Percentiles rank a stretch among this genome's conserved stretches.
Evolutionary conservation across 2,888 invertebrate species (phyloP).

Genomic region (Globia sparganii): DNA sequence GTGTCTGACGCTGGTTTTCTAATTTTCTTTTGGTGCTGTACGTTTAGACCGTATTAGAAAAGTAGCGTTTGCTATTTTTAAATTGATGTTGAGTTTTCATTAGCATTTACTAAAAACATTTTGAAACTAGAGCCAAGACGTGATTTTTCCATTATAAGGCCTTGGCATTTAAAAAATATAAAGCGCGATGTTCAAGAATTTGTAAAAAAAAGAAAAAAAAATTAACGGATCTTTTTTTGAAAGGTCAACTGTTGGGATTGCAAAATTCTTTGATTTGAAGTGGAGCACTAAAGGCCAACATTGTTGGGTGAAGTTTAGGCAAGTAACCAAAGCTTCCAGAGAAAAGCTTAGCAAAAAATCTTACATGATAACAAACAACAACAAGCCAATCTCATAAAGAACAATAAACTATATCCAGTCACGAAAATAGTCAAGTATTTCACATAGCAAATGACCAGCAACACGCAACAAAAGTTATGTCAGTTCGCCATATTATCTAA

Average conservation of each 20-base stretch:
- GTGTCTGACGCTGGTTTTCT: neutral
- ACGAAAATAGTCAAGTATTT: slow-evolving; percentile 42
- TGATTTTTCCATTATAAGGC: slow-evolving; percentile 8
- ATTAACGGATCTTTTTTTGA: neutral
- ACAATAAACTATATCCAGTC: slow-evolving; percentile 26
- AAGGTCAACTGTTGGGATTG: slow-evolving; percentile 30
- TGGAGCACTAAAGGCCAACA: neutral
- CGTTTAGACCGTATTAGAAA: neutral
- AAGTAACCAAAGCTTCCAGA: neutral
- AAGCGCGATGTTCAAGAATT: slow-evolving; percentile 8
- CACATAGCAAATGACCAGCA: slow-evolving; percentile 40
- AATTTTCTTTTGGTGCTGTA: neutral
- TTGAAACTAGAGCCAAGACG: neutral
- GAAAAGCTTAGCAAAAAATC: neutral
- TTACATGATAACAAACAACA: neutral
- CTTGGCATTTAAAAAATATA: slow-evolving; percentile 36
- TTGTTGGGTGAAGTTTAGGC: neutral
- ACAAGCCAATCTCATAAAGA: slow-evolving; percentile 13
- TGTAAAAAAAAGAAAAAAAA: slow-evolving; percentile 1
- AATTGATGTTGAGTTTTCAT: neutral
- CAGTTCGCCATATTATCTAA: slow-evolving; percentile 52
- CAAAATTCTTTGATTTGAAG: neutral
- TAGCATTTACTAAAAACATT: neutral
- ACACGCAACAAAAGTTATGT: slow-evolving; percentile 61
- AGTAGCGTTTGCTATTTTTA: neutral